Evolutionary conservation across 2,797 vertebrate species (phyloP), one percentile per base, ranked within the genome.

Genomic region (Tachyglossus aculeatus): DNA sequence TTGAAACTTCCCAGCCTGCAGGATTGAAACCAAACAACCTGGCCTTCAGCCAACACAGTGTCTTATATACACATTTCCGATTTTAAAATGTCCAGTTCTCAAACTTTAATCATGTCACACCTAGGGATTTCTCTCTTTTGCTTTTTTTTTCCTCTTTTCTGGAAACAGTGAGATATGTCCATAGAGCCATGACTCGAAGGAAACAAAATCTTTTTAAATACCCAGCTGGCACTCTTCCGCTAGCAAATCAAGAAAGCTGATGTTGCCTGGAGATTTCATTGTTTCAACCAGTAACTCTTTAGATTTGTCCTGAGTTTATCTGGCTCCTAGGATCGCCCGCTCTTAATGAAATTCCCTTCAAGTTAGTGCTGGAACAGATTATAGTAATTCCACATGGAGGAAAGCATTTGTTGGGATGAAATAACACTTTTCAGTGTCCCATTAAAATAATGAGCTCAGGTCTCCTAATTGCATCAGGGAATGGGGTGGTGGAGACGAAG

Each of bases 61-160:
- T 78, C 84, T 86, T 87, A 80, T 36, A 52, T 61, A 84, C 87
- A 90, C 84, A 81, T 77, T 85, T 82, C 72, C 81, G 81, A 84
- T 88, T 90, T 87, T 74, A 65, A 81, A 80, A 81, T 71, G 84
- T 86, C 82, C 80, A 86, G 78, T 87, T 89, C 85, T 82, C 41
- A 11, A 77, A 74, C 76, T 88, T 88, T 83, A 85, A 85, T 90
- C 85, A 67, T 84, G 84, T 87, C 80, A 88, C 86, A 89, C 84
- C 77, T 87, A 79, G 32, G 75, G 85, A 74, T 80, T 81, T 82
- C 51, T 38, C 58, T 22, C 25, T 15, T n/a, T n/a, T n/a, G n/a
- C n/a, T n/a, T n/a, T n/a, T n/a, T 84, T 33, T 87, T 57, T 32
- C 55, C 74, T 73, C 77, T 87, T 51, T 87, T 88, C 81, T 70